Evolutionary conservation across 2,113 vertebrate species (phyloP).

Genomic region (Prunella himalayana): DNA sequence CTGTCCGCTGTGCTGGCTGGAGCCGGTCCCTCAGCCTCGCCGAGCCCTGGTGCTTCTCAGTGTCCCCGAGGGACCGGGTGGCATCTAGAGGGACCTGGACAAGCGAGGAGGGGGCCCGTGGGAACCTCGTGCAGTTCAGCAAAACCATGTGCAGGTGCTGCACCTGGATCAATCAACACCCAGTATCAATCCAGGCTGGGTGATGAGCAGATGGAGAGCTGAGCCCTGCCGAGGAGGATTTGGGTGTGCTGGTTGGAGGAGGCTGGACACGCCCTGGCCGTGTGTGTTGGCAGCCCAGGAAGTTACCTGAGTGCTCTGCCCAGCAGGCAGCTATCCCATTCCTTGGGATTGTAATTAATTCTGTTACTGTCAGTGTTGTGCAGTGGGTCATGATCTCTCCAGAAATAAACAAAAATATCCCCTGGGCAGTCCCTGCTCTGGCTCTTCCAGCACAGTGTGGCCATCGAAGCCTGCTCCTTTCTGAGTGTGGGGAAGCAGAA

Average conservation of each 20-base stretch:
- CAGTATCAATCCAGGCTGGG: background rate
- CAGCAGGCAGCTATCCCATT: background rate
- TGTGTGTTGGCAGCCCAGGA: background rate
- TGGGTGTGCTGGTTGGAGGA: background rate
- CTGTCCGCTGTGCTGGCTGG: background rate
- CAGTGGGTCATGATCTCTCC: fast-evolving
- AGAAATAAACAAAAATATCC: background rate
- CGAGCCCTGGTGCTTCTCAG: background rate
- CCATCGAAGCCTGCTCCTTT: background rate
- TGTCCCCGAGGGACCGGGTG: background rate
- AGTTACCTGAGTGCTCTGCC: fast-evolving
- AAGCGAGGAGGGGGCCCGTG: background rate
- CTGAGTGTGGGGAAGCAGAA: background rate
- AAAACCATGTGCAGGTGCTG: background rate
- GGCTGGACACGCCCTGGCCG: background rate
- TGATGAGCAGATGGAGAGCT: background rate
- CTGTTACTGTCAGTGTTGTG: background rate
- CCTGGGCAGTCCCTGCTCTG: fast-evolving
- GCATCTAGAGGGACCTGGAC: background rate
- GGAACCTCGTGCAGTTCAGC: background rate
- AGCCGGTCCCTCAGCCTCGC: too few species aligned
- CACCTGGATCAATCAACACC: background rate
- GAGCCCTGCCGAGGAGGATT: background rate
- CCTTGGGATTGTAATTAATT: background rate
- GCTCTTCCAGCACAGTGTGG: background rate